Evolutionary conservation across 2,888 invertebrate species (phyloP).

Genomic region (Andricus quercusramuli): DNA sequence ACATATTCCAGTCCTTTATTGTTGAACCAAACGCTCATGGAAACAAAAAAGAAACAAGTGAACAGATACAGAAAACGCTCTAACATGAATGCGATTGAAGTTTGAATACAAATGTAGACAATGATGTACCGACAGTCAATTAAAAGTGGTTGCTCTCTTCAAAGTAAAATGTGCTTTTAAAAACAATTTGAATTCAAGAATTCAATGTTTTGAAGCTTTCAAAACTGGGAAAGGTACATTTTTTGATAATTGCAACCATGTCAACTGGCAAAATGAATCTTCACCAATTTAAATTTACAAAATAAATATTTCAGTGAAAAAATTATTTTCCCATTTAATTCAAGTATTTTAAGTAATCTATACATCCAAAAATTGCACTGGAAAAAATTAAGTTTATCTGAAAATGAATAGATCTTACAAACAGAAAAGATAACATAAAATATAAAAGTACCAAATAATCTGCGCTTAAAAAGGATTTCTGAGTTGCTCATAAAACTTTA

Average conservation of each 20-base stretch:
- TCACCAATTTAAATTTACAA: no score
- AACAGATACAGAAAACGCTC: background rate
- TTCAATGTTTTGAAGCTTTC: no score
- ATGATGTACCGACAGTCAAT: background rate
- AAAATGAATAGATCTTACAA: background rate
- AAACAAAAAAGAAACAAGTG: constrained; percentile 10
- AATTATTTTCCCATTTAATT: no score
- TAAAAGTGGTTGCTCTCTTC: background rate
- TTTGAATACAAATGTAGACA: constrained; percentile 9
- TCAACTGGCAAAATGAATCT: no score
- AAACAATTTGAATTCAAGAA: background rate
- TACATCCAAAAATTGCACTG: background rate
- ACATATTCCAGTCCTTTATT: constrained; percentile 7
- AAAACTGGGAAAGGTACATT: no score
- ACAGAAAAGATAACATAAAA: background rate
- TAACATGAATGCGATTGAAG: constrained; percentile 7
- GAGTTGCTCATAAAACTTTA: constrained; percentile 21
- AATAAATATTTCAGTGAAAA: no score
- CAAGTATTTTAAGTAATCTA: no score
- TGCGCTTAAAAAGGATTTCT: background rate
- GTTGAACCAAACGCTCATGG: background rate
- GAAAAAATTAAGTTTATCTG: background rate
- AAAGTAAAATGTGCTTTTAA: background rate
- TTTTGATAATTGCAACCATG: no score
- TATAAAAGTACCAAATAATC: background rate